Conservation (phyloP, 2,113 vertebrate species). For the Phrynocephalus versicolor region DNA sequence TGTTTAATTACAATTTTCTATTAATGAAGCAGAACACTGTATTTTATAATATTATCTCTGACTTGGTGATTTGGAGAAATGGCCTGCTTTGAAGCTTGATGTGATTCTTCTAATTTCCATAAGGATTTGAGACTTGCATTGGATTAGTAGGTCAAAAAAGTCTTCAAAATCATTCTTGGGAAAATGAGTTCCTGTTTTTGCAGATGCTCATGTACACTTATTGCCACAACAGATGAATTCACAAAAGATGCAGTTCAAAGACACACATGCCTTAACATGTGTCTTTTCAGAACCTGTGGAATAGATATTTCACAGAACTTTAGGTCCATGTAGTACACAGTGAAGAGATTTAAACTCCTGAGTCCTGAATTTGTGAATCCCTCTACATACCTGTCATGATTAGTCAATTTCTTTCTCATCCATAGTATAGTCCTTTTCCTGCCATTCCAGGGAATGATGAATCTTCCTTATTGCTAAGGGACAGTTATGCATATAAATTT, state of each 20-base stretch:
- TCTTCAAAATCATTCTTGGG: not conserved
- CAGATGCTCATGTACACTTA: not conserved
- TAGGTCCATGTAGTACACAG: not conserved
- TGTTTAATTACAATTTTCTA: not conserved
- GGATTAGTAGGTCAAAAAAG: conserved; percentile 8
- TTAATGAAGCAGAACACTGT: not conserved
- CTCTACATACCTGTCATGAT: not conserved
- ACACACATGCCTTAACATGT: not conserved
- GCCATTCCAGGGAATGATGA: not conserved
- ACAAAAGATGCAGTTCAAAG: not conserved
- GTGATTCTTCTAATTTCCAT: not conserved
- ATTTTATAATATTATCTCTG: no score
- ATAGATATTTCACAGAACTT: not conserved
- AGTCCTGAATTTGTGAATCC: not conserved
- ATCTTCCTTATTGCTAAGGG: not conserved
- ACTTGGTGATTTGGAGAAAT: not conserved
- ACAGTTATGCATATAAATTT: not conserved
- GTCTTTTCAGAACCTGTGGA: not conserved
- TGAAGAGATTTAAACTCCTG: not conserved
- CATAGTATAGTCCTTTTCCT: not conserved
- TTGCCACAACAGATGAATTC: not conserved
- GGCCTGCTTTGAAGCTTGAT: not conserved
- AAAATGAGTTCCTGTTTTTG: not conserved
- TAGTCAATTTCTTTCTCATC: not conserved
- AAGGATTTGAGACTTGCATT: not conserved